A percentile compares a stretch with the other conserved stretches of the same genome.
phyloP scores from a whole-genome alignment of 1,140 invertebrate species.

The Oryctes rhinoceros region DNA sequence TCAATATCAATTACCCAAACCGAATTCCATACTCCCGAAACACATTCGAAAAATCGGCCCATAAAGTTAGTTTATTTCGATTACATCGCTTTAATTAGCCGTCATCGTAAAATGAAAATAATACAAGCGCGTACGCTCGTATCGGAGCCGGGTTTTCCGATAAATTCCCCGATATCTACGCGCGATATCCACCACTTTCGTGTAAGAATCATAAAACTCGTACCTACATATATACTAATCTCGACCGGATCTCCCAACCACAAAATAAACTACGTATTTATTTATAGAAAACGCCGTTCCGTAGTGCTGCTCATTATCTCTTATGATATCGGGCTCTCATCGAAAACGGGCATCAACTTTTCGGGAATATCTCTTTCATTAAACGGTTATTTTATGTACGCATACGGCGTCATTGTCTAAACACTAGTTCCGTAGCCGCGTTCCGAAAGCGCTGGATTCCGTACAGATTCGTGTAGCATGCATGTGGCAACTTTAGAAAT shows the following conservation, averaged over 20 bases:
- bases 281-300: neutral
- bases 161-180: neutral
- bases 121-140: neutral
- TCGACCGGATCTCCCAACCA: neutral
- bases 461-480: too few species aligned
- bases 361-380: neutral
- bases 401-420: too few species aligned
- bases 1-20: too few species aligned
- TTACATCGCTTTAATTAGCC: neutral
- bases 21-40: too few species aligned
- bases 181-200: neutral
- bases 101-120: neutral
- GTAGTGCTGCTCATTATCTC: slow-evolving; percentile 5
- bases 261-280: slow-evolving; percentile 16
- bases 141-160: neutral
- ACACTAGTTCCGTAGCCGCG: too few species aligned
- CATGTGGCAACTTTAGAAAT: too few species aligned
- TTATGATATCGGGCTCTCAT: slow-evolving; percentile 17
- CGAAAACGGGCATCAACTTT: neutral
- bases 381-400: too few species aligned
- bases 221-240: neutral
- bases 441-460: too few species aligned
- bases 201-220: neutral
- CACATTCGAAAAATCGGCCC: neutral
- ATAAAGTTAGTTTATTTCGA: neutral